Conservation (phyloP, 2,797 vertebrate genomes). For the Dendrocincla fuliginosa region DNA sequence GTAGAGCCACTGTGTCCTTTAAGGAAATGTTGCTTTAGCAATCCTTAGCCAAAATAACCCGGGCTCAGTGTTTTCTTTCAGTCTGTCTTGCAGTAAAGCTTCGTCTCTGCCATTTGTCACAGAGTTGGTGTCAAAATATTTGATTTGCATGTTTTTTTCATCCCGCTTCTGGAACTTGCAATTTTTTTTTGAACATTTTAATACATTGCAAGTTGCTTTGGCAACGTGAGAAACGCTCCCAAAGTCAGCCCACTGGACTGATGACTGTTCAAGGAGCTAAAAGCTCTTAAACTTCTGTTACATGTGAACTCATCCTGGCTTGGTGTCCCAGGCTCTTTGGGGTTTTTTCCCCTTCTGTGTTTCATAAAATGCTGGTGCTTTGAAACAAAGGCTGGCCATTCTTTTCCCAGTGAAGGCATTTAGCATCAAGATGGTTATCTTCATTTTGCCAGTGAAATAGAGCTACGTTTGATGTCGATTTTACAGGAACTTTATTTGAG, state of each 20-base stretch:
- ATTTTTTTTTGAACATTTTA: not conserved
- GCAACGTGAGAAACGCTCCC: not conserved
- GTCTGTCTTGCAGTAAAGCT: not conserved
- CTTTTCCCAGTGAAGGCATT: not conserved
- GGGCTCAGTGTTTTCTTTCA: not conserved
- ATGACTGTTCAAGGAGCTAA: not conserved
- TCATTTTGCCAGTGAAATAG: not conserved
- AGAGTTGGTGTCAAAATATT: not conserved
- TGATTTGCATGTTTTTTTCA: not conserved
- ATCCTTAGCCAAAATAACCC: not conserved
- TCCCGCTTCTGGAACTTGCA: not conserved
- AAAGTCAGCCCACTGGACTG: rapidly evolving
- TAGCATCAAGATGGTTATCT: not conserved
- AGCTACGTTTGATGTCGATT: not conserved
- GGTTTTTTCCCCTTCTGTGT: not conserved
- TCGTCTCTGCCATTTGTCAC: not conserved
- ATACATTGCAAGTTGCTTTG: not conserved
- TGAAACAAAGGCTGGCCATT: not conserved
- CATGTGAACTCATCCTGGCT: not conserved
- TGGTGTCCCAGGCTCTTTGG: not conserved
- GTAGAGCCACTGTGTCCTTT: not conserved
- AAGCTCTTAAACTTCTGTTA: not conserved
- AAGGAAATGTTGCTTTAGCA: not conserved
- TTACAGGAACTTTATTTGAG: not conserved
- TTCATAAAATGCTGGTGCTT: not conserved